Evolutionary conservation across 2,113 vertebrate species (phyloP).

Genomic region (Bubalus kerabau): DNA sequence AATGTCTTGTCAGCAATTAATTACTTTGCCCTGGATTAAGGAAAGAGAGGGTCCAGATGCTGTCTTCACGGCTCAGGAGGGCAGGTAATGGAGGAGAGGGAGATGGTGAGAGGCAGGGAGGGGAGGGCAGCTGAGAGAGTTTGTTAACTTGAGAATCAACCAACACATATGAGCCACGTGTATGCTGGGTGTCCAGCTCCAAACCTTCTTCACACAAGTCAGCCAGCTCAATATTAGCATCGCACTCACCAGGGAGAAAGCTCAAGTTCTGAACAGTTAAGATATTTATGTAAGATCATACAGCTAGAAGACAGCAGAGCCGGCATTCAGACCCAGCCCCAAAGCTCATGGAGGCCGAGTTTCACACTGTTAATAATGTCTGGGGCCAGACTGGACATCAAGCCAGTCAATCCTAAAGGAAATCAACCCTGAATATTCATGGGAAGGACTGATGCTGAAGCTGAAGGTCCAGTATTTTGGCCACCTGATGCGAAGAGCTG

Average conservation of each 20-base stretch:
- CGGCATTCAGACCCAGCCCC: not conserved
- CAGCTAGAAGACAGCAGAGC: not conserved
- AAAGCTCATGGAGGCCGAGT: not conserved
- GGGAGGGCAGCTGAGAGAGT: not conserved
- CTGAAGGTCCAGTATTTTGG: not conserved
- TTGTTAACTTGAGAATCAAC: not conserved
- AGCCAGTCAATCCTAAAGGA: not conserved
- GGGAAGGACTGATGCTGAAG: not conserved
- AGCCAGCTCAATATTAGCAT: not conserved
- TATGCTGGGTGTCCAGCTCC: too few species aligned
- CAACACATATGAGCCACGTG: not conserved
- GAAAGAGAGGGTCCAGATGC: not conserved
- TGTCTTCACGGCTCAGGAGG: not conserved
- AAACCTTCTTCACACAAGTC: not conserved
- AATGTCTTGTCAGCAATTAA: slow-evolving; percentile 60
- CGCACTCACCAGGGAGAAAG: not conserved
- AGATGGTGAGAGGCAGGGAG: not conserved
- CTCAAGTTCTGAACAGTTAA: not conserved
- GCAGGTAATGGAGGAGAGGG: not conserved
- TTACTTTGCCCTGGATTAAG: slow-evolving; percentile 44
- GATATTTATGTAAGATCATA: not conserved
- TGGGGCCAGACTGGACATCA: not conserved
- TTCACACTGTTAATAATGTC: not conserved
- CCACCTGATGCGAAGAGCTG: not conserved
- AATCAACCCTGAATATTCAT: not conserved